Evolutionary conservation across 2,888 invertebrate genomes (phyloP), one percentile per base, ranked within the genome.

Genomic region (Lasioglossum calceatum): DNA sequence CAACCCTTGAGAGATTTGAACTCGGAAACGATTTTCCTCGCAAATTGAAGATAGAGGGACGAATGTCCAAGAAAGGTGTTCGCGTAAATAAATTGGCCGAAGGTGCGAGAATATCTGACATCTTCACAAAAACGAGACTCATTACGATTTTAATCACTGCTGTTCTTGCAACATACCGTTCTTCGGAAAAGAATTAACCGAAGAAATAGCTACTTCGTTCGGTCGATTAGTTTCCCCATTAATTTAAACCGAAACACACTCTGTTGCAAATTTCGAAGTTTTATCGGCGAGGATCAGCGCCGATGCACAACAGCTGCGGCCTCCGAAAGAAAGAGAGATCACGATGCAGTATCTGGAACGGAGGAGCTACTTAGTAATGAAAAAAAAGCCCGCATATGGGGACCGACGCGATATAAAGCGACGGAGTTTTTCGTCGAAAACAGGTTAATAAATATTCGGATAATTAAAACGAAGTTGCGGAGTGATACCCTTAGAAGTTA

Each of bases 301-400:
- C 77, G 8, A n/a, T 39, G 77, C 23, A 54, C 54, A 88, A 82
- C 89, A 89, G 89, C 82, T 89, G 89, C 87, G 27, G 80, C 70
- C 72, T 78, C 50, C 81, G 79, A 73, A 77, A 44, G 39, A 70
- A 81, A 72, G 71, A 79, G 58, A 47, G 82, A 77, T 79, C 77
- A n/a, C 7, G 76, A 71, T 58, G 16, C 44, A 61, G 75, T 77
- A 78, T 36, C 58, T 42, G 47, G 19, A 39, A 71, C 50, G 70
- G 50, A 75, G 47, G 50, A 75, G 47, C 32, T 44, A 44, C 64
- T 44, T 64, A 36, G 27, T 54, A 79, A 79, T 75, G 75, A 64
- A 81, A 72, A 12, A 32, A 19, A 1, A 32, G 32, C 12, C n/a
- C 42, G 71, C 54, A 72, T 58, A 79, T 72, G 71, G 78, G 19